Conservation (phyloP, 2,797 vertebrate species). For the Centropyge bicolor region DNA sequence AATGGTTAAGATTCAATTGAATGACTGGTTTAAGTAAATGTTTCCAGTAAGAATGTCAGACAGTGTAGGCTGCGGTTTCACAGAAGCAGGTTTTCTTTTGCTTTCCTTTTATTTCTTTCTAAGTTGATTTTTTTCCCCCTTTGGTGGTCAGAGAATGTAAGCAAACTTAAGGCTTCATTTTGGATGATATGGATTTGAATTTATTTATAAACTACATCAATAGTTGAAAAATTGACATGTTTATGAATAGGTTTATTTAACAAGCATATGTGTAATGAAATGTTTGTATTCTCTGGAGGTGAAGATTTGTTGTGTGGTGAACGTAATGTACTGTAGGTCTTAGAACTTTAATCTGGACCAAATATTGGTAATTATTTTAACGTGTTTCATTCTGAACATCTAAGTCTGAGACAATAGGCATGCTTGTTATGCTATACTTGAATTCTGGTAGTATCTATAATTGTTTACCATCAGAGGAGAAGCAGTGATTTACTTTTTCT, state of each 20-base stretch:
- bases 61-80: neutral
- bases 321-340: neutral
- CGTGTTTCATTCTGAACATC: neutral
- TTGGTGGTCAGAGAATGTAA: neutral
- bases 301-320: neutral
- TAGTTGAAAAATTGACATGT: neutral
- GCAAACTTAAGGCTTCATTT: neutral
- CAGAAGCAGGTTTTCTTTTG: neutral
- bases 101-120: neutral
- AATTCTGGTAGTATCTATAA: neutral
- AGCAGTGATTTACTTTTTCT: neutral
- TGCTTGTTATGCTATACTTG: neutral
- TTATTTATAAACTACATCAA: neutral
- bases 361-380: neutral
- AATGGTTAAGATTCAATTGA: constrained; percentile 1
- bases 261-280: neutral
- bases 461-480: constrained; percentile 19
- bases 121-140: neutral
- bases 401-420: neutral
- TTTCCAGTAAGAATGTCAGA: neutral
- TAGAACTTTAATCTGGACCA: neutral
- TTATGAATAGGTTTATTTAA: neutral
- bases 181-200: neutral
- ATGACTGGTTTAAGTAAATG: neutral
- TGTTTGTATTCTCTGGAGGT: neutral